Conservation (phyloP, 2,888 invertebrate genomes). For the Ophion slaviceki region DNA sequence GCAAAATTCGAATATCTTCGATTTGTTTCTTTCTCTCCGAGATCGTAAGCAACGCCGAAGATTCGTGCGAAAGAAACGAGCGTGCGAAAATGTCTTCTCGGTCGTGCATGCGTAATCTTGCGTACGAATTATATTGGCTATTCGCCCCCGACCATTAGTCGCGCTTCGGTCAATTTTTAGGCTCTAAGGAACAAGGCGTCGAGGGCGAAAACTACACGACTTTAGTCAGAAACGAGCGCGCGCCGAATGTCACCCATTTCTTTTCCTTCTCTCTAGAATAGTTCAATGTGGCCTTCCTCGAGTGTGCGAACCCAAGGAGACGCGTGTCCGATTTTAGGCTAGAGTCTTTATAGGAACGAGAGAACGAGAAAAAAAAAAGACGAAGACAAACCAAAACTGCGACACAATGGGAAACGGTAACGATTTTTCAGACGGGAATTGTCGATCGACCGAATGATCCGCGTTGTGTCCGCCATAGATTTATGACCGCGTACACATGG, state of each 20-base stretch:
- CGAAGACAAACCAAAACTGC: slow-evolving; percentile 2
- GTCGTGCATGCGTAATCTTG: slow-evolving; percentile 8
- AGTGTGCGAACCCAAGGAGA: slow-evolving; percentile 75
- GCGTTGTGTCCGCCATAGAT: not conserved
- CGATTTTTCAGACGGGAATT: not conserved
- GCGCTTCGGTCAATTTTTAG: slow-evolving; percentile 63
- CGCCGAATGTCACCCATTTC: slow-evolving; percentile 62
- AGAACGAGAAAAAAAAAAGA: slow-evolving; percentile 21
- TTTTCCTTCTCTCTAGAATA: slow-evolving; percentile 78
- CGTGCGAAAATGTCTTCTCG: slow-evolving; percentile 31
- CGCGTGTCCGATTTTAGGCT: slow-evolving; percentile 70
- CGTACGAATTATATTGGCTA: slow-evolving; percentile 37
- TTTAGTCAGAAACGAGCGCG: slow-evolving; percentile 75
- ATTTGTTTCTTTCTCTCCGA: slow-evolving; percentile 27
- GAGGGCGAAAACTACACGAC: slow-evolving; percentile 21
- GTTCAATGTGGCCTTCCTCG: slow-evolving; percentile 84
- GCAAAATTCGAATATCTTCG: slow-evolving; percentile 32
- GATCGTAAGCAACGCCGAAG: slow-evolving; percentile 21
- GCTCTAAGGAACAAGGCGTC: slow-evolving; percentile 16
- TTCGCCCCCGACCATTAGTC: slow-evolving; percentile 64
- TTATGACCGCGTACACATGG: not conserved
- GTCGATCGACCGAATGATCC: slow-evolving; percentile 12
- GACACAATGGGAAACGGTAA: not conserved
- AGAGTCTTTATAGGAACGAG: not conserved
- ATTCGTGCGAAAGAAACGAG: not conserved